Evolutionary conservation across 2,888 invertebrate genomes (phyloP), one percentile per base, ranked within the genome.

Genomic region (Malthinus seriepunctatus): DNA sequence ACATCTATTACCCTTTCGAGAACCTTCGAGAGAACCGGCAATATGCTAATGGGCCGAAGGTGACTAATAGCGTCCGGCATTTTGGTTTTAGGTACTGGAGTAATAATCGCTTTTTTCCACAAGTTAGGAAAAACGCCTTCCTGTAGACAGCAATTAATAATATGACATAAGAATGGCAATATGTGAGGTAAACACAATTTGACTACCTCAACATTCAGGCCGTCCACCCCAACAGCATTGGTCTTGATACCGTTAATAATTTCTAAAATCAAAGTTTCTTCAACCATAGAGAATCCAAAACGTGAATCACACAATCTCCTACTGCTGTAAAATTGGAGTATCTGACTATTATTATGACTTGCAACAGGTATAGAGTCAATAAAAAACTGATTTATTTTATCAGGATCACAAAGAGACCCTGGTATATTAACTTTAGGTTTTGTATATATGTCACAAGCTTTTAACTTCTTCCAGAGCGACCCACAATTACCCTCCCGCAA

Each of bases 91-190:
- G 67, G 67, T 0, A 70, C 44, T 0, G 70, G 69, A 6, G 34
- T 51, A 1, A 71, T 46, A 1, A 69, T 1, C 0, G 71, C 68
- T n/a, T 14, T 47, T 48, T 71, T 70, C 69, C 70, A 71, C 6
- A 15, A 7, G 0, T 44, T 47, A 7, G 69, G 70, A 55, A 67
- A 69, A 6, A 49, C 32, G 9, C 48, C 10, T 0, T 50, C 38
- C 1, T 3, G 23, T 5, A 63, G 11, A 42, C 48, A 60, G 12
- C 9, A 54, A 47, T 63, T 63, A 8, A 62, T 45, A 33, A 62
- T 45, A 35, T 55, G 53, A 1, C 51, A 49, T 0, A 64, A 33
- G 1, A 49, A 31, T 10, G 47, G 48, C 3, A 53, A 8, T 1
- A 60, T 39, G 11, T 35, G 14, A 9, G 56, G 56, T 5, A 38